phyloP scores from a whole-genome alignment of 2,113 vertebrate genomes.

The Paralichthys olivaceus region DNA sequence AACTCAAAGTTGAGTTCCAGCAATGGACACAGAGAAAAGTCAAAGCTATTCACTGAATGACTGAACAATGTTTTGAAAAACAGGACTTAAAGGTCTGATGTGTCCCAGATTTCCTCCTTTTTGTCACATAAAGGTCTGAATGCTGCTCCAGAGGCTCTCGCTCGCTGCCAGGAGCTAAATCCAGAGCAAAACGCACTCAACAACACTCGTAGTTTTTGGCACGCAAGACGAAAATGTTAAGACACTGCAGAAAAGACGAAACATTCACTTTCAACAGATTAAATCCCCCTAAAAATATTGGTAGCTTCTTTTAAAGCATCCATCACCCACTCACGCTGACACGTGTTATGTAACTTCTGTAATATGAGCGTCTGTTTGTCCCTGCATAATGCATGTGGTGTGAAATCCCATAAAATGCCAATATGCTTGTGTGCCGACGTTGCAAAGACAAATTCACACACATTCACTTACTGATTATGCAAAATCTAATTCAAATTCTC shows the following conservation, averaged over 20 bases:
- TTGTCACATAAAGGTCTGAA: slow-evolving; percentile 34
- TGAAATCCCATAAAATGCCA: slow-evolving; percentile 71
- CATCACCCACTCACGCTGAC: slow-evolving; percentile 10
- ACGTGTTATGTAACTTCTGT: slow-evolving; percentile 42
- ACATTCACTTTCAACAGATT: slow-evolving; percentile 54
- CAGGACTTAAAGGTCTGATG: slow-evolving; percentile 27
- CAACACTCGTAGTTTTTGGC: slow-evolving; percentile 9
- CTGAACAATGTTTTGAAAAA: slow-evolving; percentile 3
- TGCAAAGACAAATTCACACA: slow-evolving; percentile 56
- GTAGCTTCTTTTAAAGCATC: slow-evolving; percentile 44
- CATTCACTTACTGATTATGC: slow-evolving; percentile 64
- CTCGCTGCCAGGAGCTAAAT: slow-evolving; percentile 46
- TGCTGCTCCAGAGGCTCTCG: slow-evolving; percentile 23
- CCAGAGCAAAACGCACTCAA: slow-evolving; percentile 19
- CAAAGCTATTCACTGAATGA: too few species aligned
- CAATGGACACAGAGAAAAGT: neutral
- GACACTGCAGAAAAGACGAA: slow-evolving; percentile 29
- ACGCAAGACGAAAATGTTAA: slow-evolving; percentile 33
- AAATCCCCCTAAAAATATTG: slow-evolving; percentile 54
- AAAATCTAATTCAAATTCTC: slow-evolving; percentile 67
- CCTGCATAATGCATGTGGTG: slow-evolving; percentile 50
- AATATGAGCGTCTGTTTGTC: slow-evolving; percentile 32
- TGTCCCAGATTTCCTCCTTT: slow-evolving; percentile 36
- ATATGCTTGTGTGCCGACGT: slow-evolving; percentile 39
- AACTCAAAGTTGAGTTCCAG: neutral